Base-by-base conservation (phyloP, 2,113 vertebrate genomes). In the Ramphastos sulfuratus region DNA sequence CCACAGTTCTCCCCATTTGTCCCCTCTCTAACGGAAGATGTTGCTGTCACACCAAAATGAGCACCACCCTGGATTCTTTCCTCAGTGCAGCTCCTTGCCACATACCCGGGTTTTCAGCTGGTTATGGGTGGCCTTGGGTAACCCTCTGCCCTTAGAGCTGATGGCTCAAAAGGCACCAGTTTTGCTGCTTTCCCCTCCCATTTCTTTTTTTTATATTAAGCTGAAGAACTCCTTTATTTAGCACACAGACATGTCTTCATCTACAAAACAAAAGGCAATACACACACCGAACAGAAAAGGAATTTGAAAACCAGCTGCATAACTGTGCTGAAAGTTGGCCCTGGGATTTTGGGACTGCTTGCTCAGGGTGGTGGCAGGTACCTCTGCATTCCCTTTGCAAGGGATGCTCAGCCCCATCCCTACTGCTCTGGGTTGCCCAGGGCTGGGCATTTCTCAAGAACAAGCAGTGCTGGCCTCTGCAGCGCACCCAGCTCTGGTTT, bases 161-260 rank as follows among this genome's bases (percentile, higher is more conserved):
- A 7, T 1, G 0, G 35, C 23, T 82, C 48, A 73, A 82, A 94
- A 71, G 28, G 63, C 84, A 93, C 44, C 52, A n/a, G 21, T 87
- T 86, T 84, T 83, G 50, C 56, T 70, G 6, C 31, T 76, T 69
- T 64, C 21, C 50, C 73, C 37, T 52, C 58, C 28, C 17, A 46
- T 46, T 25, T 24, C 7, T 6, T 3, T 4, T 5, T 12, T 60
- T 21, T 74, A 37, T 33, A 73, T 55, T n/a, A 58, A 82, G 39
- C 85, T 93, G 94, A 95, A 93, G 82, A 91, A 79, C 25, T 56
- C 44, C 61, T 77, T 93, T 85, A 74, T 95, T 70, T 65, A 61
- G n/a, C 4, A 2, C 56, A 93, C 94, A 96, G 91, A 44, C 83
- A 78, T 78, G 83, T 65, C 85, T 96, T 95, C 92, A 85, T 60